Conservation (phyloP, 2,888 invertebrate species). For the Artemia sp. region DNA sequence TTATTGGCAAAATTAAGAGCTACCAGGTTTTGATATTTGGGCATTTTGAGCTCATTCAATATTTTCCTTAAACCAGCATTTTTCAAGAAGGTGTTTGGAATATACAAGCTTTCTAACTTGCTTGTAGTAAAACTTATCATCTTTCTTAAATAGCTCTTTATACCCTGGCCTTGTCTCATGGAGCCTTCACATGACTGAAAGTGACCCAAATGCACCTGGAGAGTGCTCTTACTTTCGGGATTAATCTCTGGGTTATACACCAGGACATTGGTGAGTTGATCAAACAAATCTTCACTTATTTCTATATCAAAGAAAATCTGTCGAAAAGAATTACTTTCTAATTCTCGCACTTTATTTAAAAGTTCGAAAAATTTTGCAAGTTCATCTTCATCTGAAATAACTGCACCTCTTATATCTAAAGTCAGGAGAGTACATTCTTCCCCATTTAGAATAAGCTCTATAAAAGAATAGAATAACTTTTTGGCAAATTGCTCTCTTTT, state of each 20-base stretch:
- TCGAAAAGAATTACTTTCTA: not conserved
- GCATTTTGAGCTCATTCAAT: not conserved
- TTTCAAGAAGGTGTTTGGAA: slow-evolving; percentile 9
- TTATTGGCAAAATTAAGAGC: not conserved
- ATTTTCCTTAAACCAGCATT: slow-evolving; percentile 8
- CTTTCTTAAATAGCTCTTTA: slow-evolving; percentile 12
- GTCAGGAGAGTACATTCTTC: not conserved
- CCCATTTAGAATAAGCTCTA: not conserved
- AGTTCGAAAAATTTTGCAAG: not conserved
- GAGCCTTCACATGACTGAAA: slow-evolving; percentile 9
- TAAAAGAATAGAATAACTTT: not conserved
- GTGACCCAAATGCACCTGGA: not conserved
- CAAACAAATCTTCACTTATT: slow-evolving; percentile 13
- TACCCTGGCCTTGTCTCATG: slow-evolving; percentile 9
- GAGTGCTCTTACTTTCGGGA: not conserved
- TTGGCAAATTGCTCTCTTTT: slow-evolving; percentile 9
- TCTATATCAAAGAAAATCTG: slow-evolving; percentile 1
- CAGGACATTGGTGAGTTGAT: slow-evolving; percentile 2
- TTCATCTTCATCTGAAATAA: not conserved
- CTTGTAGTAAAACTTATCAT: slow-evolving; percentile 1
- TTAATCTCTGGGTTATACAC: slow-evolving; percentile 1
- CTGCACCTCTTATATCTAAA: slow-evolving; percentile 4
- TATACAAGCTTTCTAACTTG: not conserved
- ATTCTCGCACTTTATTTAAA: not conserved
- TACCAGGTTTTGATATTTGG: slow-evolving; percentile 3